Evolutionary conservation across 2,888 invertebrate genomes (phyloP).

Genomic region (Liopterus haemorrhoidalis): DNA sequence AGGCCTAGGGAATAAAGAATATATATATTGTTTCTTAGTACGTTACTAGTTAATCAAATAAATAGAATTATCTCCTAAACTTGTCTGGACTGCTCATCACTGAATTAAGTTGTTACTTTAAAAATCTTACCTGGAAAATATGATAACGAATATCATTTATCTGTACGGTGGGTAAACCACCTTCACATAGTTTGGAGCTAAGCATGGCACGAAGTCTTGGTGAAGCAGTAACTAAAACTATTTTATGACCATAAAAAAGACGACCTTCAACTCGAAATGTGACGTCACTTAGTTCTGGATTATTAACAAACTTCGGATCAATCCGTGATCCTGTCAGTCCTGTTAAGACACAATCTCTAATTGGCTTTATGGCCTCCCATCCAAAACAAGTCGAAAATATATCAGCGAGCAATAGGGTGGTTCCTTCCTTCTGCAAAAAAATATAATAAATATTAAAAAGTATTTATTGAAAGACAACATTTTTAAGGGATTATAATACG

Average conservation of each 20-base stretch:
- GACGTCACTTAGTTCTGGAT: constrained; percentile 86
- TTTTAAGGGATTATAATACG: not conserved
- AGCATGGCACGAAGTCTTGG: constrained; percentile 81
- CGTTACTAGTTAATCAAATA: constrained; percentile 7
- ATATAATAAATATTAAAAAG: constrained; percentile 11
- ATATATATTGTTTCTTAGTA: not conserved
- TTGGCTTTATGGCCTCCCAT: constrained; percentile 74
- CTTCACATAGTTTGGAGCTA: constrained; percentile 65
- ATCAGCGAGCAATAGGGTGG: constrained; percentile 77
- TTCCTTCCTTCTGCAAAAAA: constrained; percentile 71
- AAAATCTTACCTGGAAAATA: constrained; percentile 71
- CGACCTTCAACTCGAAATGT: constrained; percentile 88
- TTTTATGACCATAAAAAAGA: constrained; percentile 89
- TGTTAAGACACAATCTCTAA: constrained; percentile 61
- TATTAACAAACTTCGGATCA: constrained; percentile 90
- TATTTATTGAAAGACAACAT: not conserved
- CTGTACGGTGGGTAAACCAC: constrained; percentile 77
- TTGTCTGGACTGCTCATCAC: too few relatives aligned
- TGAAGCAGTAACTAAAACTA: constrained; percentile 86
- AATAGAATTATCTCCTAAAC: too few relatives aligned
- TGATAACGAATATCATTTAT: constrained; percentile 89
- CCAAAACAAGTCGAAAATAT: constrained; percentile 86
- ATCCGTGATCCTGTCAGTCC: constrained; percentile 67
- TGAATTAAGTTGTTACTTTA: constrained; percentile 1
- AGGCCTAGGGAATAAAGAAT: not conserved